A percentile compares a stretch with the other conserved stretches of the same genome.
These are phyloP conservation scores for Platypus cylindrus DNA, from an alignment of 2,888 invertebrate genomes.

Conservation along the genomic window DNA sequence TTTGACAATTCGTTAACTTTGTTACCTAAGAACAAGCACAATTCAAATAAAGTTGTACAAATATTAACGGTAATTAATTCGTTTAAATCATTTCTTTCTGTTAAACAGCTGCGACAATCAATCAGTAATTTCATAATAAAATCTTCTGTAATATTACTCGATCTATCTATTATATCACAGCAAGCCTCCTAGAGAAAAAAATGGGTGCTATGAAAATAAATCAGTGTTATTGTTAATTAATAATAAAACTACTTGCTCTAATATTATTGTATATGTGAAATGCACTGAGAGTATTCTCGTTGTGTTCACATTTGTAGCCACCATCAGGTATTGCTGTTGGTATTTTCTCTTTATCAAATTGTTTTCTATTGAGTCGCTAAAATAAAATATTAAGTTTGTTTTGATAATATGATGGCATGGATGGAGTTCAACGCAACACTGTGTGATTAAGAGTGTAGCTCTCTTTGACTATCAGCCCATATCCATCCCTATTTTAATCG, in stretches of 20 bases:
- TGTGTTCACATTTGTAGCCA: constrained; percentile 22
- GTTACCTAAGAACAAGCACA: constrained; percentile 26
- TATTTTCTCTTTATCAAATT: constrained; percentile 16
- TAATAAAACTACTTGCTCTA: constrained; percentile 20
- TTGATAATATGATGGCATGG: too few species aligned
- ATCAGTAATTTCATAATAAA: constrained; percentile 15
- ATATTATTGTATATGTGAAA: constrained; percentile 25
- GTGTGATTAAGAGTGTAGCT: too few species aligned
- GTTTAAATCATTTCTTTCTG: constrained; percentile 28
- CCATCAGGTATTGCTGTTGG: constrained; percentile 20
- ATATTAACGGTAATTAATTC: constrained; percentile 22
- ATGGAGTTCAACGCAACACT: too few species aligned
- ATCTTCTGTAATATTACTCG: constrained; percentile 10
- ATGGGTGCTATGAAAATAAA: not conserved
- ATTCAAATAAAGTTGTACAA: constrained; percentile 24
- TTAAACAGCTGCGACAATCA: constrained; percentile 19
- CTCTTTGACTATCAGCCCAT: too few species aligned
- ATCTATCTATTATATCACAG: constrained; percentile 18
- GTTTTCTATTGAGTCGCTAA: not conserved
- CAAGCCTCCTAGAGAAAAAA: constrained; percentile 15
- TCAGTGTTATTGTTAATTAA: not conserved
- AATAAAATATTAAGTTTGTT: constrained; percentile 1
- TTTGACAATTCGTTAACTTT: too few species aligned
- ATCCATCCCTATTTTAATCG: too few species aligned
- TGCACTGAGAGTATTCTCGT: constrained; percentile 22